These are phyloP conservation scores for Myotis daubentonii DNA, from an alignment of 2,797 vertebrate genomes.

Conservation along the genomic window DNA sequence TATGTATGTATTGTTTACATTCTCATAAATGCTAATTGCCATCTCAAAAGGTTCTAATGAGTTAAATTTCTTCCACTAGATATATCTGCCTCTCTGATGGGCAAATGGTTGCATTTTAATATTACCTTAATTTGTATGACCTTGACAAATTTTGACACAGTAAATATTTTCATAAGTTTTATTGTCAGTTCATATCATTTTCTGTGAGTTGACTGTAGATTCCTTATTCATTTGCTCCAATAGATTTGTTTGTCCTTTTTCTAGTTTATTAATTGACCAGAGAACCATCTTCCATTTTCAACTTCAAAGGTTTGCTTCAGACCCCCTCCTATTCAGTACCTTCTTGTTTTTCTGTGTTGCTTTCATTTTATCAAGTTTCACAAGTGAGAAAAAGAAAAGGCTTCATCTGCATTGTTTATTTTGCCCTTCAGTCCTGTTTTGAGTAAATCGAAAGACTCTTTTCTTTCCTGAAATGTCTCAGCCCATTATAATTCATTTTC, in stretches of 20 bases:
- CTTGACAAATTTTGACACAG: not conserved
- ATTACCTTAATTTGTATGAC: not conserved
- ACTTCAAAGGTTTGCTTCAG: not conserved
- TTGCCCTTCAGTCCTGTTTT: not conserved
- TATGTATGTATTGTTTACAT: not conserved
- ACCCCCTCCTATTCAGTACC: conserved; percentile 1
- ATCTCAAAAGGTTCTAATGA: not conserved
- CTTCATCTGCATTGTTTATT: not conserved
- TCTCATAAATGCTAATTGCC: not conserved
- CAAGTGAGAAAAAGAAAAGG: not conserved
- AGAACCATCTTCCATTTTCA: not conserved
- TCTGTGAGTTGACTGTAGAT: not conserved
- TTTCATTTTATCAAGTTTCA: conserved; percentile 48
- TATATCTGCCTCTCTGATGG: not conserved
- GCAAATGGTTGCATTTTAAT: not conserved
- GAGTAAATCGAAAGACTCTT: conserved; percentile 52
- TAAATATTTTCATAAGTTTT: not conserved
- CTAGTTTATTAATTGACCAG: not conserved
- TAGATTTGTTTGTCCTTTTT: not conserved
- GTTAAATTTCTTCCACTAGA: not conserved
- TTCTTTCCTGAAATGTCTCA: not conserved
- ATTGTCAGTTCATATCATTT: not conserved
- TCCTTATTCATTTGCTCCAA: not conserved
- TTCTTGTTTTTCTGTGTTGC: conserved; percentile 47
- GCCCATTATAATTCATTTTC: conserved; percentile 47